Evolutionary conservation across 2,113 vertebrate genomes (phyloP), one percentile per base, ranked within the genome.

Genomic region (Oceanodroma tethys): DNA sequence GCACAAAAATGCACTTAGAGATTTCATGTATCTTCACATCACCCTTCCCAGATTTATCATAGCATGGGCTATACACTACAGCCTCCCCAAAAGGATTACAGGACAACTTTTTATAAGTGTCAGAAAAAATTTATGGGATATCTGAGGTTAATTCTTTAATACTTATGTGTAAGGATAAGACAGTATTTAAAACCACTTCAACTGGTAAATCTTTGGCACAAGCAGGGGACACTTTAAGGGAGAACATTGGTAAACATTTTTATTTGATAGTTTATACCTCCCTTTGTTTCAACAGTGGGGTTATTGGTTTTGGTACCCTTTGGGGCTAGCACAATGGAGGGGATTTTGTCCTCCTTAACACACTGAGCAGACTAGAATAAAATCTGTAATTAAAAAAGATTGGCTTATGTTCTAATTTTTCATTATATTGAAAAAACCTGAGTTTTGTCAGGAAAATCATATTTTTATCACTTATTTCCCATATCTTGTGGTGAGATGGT

Each of bases 91-190:
- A 58, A 43, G 15, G 13, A 7, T 30, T 36, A 7, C 11, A 20
- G 21, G 9, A 4, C 16, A 78, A 17, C 8, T 22, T 58, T 16
- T 15, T 36, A 1, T 7, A 4, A 0, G 0, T 13, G 6, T 47
- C 11, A 47, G 32, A 34, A 94, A 58, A 62, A 34, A 26, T 2
- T 1, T 3, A 32, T 1, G 4, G 4, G 13, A 14, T 42, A 5
- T 14, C 8, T 27, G 6, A 48, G 20, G 6, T 34, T 38, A 74
- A 53, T 70, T 56, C 3, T 32, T 60, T 42, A n/a, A 7, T 52
- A 79, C 10, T 20, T 52, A 34, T 11, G 1, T 42, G 9, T 53
- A 42, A 76, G 40, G 26, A 25, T 47, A 42, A 63, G 21, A 40
- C 2, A 16, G 7, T 40, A 22, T 32, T 81, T 74, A 47, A 85